These are phyloP conservation scores for Barbus barbus DNA, from an alignment of 2,113 vertebrate species.

Conservation along the genomic window DNA sequence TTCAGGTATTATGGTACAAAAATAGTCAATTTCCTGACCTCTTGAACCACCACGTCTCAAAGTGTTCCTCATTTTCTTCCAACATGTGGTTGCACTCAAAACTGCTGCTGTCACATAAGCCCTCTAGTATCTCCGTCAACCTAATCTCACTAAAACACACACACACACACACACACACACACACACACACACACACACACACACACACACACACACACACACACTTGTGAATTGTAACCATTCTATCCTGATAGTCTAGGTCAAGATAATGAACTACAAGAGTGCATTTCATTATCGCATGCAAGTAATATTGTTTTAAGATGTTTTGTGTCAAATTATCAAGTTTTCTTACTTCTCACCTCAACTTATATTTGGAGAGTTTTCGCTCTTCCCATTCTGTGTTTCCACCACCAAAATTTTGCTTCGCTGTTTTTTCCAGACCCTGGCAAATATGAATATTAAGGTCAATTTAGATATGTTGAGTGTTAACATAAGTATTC, in stretches of 20 bases:
- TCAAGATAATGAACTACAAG: not conserved
- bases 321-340: not conserved
- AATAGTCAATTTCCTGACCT: conserved; percentile 79
- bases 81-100: conserved; percentile 94
- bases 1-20: not conserved
- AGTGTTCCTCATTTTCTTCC: conserved; percentile 89
- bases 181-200: no score
- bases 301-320: not conserved
- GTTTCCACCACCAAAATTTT: conserved; percentile 97
- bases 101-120: conserved; percentile 86
- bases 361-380: conserved; percentile 90
- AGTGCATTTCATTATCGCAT: not conserved
- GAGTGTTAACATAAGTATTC: no score
- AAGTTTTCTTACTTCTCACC: conserved; percentile 70
- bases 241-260: no score
- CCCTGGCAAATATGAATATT: conserved; percentile 74
- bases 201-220: no score
- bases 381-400: conserved; percentile 96
- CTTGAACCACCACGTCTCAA: conserved; percentile 96
- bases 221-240: not conserved
- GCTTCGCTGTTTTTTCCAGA: conserved; percentile 84
- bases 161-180: no score
- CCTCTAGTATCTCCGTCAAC: conserved; percentile 89
- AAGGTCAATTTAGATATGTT: no score
- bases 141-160: conserved; percentile 97